Conservation (phyloP, 2,888 invertebrate species). For the Sepiola atlantica region DNA sequence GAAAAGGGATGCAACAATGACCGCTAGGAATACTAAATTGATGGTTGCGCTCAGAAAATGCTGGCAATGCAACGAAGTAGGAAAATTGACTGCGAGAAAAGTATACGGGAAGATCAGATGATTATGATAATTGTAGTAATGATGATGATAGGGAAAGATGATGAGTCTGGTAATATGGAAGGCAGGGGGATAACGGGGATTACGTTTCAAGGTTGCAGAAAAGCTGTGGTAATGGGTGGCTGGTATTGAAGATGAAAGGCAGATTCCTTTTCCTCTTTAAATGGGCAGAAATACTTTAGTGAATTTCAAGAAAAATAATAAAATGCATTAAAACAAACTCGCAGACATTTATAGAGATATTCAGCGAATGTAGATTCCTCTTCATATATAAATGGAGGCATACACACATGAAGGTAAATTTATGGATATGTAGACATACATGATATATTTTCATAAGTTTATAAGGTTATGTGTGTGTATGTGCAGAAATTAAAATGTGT, state of each 20-base stretch:
- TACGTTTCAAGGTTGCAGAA: neutral
- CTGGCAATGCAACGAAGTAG: neutral
- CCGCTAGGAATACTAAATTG: neutral
- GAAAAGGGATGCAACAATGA: neutral
- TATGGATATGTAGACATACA: neutral
- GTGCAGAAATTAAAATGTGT: neutral
- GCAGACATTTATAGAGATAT: neutral
- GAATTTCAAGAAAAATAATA: neutral
- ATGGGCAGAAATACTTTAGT: neutral
- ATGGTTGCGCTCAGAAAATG: neutral
- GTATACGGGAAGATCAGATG: neutral
- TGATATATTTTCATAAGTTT: neutral
- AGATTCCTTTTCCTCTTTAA: neutral
- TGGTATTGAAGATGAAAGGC: neutral
- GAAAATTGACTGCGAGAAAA: neutral
- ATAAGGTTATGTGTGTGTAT: neutral
- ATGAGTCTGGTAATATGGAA: neutral
- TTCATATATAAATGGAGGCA: too few relatives aligned
- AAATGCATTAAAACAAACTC: neutral
- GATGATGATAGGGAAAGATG: neutral
- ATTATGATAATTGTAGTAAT: slow-evolving; percentile 20
- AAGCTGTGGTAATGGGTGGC: neutral
- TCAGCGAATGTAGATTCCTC: neutral
- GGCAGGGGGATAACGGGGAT: neutral
- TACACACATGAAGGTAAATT: too few relatives aligned